Evolutionary conservation across 1,140 invertebrate genomes (phyloP).

Genomic region (Wasmannia auropunctata): DNA sequence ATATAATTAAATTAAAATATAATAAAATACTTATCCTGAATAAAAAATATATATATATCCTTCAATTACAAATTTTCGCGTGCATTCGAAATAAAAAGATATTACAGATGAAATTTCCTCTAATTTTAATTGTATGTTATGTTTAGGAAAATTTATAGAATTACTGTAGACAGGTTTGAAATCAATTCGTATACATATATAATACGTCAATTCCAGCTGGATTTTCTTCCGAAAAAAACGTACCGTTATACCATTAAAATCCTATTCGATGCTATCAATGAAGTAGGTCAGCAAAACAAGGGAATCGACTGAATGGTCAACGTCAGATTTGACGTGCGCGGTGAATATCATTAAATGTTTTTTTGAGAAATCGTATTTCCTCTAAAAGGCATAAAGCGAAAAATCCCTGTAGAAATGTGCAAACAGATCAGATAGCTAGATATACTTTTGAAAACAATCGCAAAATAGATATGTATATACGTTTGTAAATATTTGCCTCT

Average conservation of each 20-base stretch:
- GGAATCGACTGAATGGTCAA: not conserved
- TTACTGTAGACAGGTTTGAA: not conserved
- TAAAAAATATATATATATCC: not conserved
- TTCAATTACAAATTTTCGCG: not conserved
- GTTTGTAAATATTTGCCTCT: too few species aligned
- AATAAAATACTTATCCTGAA: too few species aligned
- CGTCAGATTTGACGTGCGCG: not conserved
- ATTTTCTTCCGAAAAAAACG: not conserved
- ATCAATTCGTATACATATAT: not conserved
- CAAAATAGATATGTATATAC: too few species aligned
- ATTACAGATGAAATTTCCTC: not conserved
- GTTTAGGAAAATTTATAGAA: not conserved
- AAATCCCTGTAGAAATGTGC: too few species aligned
- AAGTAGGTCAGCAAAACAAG: not conserved
- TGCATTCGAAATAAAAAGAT: not conserved
- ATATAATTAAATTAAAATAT: conserved; percentile 3
- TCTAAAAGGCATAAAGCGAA: too few species aligned
- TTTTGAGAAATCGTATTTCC: too few species aligned
- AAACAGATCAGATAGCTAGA: too few species aligned
- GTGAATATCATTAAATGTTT: not conserved
- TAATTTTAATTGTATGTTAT: not conserved
- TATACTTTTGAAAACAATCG: too few species aligned
- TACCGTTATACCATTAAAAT: not conserved
- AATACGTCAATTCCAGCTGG: not conserved
- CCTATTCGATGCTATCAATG: not conserved